A percentile compares a stretch with the other conserved stretches of the same genome.
phyloP scores from a whole-genome alignment of 35 echinoderm and acorn worm species.

The Apostichopus parvimensis region DNA sequence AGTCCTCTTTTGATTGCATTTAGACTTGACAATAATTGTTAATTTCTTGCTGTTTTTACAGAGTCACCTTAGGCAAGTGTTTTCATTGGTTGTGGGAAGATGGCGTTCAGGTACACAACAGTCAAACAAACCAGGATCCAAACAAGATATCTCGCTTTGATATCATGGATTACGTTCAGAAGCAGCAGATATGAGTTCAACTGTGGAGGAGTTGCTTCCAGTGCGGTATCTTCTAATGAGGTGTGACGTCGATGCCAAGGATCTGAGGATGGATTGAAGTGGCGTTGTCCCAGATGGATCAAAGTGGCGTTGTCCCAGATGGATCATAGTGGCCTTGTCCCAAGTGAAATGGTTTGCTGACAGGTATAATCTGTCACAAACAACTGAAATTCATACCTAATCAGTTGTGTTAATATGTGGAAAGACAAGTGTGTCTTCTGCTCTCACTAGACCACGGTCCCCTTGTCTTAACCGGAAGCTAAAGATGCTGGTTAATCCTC shows the following conservation, averaged over 20 bases:
- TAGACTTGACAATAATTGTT: neutral
- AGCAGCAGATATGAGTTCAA: constrained; percentile 42
- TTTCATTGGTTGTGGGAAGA: constrained; percentile 93
- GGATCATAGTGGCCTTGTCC: too few species aligned
- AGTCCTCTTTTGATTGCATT: neutral
- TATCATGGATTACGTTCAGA: constrained; percentile 78
- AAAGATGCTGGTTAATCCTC: too few species aligned
- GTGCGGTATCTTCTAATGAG: neutral
- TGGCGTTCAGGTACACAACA: constrained; percentile 80
- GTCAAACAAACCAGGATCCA: constrained; percentile 63
- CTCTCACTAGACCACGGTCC: too few species aligned
- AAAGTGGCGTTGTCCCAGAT: too few species aligned
- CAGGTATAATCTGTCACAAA: too few species aligned
- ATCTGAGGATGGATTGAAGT: too few species aligned
- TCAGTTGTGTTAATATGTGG: too few species aligned
- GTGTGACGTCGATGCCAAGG: neutral
- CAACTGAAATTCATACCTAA: too few species aligned
- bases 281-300: too few species aligned
- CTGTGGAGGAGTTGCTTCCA: neutral
- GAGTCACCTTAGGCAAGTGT: constrained; percentile 62
- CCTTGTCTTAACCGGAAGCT: too few species aligned
- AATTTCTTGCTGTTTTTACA: constrained; percentile 26
- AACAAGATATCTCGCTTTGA: constrained; percentile 77
- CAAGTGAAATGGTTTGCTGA: too few species aligned
- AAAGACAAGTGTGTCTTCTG: too few species aligned